Evolutionary conservation across 2,797 vertebrate species (phyloP).

Genomic region (Brotogeris chrysoptera): DNA sequence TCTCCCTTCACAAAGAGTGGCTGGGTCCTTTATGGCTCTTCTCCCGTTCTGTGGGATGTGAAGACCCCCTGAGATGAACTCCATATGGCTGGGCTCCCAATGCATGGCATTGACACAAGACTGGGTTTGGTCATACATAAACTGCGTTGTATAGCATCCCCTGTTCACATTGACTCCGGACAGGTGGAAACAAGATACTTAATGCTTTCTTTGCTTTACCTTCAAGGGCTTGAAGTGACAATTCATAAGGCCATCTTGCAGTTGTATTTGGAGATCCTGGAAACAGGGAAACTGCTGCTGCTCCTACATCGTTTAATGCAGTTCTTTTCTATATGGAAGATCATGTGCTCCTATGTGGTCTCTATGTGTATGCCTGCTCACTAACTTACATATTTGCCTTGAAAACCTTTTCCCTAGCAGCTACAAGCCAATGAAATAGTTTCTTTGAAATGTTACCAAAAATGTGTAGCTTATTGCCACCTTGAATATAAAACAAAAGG

Average conservation of each 20-base stretch:
- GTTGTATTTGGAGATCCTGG: neutral
- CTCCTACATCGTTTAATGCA: neutral
- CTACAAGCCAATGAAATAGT: neutral
- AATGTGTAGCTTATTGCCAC: neutral
- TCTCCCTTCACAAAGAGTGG: neutral
- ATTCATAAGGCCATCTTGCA: neutral
- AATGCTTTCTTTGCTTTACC: neutral
- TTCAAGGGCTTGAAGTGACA: neutral
- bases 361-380: neutral
- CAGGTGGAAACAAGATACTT: neutral
- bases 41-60: neutral
- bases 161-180: neutral
- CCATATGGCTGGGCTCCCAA: neutral
- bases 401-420: neutral
- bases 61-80: neutral
- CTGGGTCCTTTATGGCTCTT: neutral
- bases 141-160: neutral
- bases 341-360: neutral
- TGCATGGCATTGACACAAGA: neutral
- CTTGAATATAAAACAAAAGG: neutral
- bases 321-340: neutral
- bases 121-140: neutral
- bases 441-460: neutral
- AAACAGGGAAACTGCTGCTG: neutral
- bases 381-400: neutral